phyloP scores from a whole-genome alignment of 2,797 vertebrate species.

The Schizothorax lantsangensis region DNA sequence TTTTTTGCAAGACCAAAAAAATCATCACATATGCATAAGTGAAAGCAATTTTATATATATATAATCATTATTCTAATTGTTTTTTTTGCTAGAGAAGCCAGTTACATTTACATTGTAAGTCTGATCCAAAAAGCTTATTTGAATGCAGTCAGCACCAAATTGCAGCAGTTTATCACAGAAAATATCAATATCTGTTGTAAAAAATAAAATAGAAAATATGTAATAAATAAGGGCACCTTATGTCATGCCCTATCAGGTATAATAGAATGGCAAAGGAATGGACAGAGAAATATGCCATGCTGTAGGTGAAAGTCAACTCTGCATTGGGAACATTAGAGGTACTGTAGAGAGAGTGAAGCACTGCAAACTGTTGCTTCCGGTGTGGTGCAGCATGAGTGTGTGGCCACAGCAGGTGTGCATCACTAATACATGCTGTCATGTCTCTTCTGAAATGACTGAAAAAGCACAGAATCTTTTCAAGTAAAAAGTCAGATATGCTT shows the following conservation, averaged over 20 bases:
- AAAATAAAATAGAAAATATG: no score
- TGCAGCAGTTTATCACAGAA: not conserved
- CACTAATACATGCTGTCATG: conserved; percentile 45
- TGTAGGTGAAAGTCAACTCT: conserved; percentile 89
- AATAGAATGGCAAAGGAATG: conserved; percentile 99
- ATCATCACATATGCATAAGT: not conserved
- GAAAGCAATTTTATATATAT: not conserved
- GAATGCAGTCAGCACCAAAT: not conserved
- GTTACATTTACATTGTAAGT: not conserved
- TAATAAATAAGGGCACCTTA: not conserved
- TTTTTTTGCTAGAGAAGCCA: not conserved
- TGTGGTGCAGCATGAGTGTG: conserved; percentile 58
- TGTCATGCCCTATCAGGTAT: conserved; percentile 85
- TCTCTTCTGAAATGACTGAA: conserved; percentile 18
- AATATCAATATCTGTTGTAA: not conserved
- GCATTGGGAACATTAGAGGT: conserved; percentile 70
- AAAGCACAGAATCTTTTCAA: not conserved
- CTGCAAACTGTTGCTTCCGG: conserved; percentile 52
- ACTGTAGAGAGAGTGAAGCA: conserved; percentile 58
- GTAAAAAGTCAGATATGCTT: conserved; percentile 2
- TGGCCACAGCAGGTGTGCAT: conserved; percentile 38
- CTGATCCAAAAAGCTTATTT: not conserved
- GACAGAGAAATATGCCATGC: conserved; percentile 98
- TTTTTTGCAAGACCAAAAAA: not conserved
- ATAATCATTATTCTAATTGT: no score